phyloP scores from a whole-genome alignment of 2,113 vertebrate genomes.

The Cacatua alba region DNA sequence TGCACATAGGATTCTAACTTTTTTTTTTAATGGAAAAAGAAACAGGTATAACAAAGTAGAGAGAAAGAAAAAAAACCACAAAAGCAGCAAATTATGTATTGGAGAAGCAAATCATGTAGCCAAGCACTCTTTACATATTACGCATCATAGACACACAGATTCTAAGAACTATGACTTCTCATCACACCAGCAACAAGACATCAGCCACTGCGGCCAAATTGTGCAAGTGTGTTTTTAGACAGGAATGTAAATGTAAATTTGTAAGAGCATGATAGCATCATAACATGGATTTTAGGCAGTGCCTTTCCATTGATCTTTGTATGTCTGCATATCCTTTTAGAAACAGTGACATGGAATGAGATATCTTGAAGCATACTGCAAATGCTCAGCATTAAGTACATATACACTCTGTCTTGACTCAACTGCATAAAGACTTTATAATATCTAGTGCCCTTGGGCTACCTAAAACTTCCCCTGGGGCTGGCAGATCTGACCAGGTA shows the following conservation, averaged over 20 bases:
- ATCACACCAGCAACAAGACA: background rate
- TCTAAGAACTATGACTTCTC: background rate
- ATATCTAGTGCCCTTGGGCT: background rate
- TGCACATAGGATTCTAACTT: background rate
- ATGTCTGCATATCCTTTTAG: background rate
- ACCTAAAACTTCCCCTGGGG: background rate
- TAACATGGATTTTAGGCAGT: background rate
- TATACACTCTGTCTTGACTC: background rate
- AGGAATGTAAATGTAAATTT: background rate
- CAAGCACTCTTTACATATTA: background rate
- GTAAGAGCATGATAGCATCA: background rate
- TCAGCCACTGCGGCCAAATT: background rate
- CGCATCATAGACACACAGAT: background rate
- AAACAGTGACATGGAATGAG: background rate
- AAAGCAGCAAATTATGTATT: background rate
- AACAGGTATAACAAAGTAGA: rapidly evolving
- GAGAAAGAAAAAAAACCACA: background rate
- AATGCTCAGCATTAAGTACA: background rate
- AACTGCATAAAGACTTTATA: no score
- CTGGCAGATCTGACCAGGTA: background rate
- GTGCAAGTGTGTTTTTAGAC: background rate
- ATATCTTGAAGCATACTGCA: background rate
- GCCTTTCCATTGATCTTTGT: background rate
- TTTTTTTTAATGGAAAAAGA: background rate
- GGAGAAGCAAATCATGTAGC: background rate